Conservation (phyloP, 2,888 invertebrate genomes). For the Blomia tropicalis region DNA sequence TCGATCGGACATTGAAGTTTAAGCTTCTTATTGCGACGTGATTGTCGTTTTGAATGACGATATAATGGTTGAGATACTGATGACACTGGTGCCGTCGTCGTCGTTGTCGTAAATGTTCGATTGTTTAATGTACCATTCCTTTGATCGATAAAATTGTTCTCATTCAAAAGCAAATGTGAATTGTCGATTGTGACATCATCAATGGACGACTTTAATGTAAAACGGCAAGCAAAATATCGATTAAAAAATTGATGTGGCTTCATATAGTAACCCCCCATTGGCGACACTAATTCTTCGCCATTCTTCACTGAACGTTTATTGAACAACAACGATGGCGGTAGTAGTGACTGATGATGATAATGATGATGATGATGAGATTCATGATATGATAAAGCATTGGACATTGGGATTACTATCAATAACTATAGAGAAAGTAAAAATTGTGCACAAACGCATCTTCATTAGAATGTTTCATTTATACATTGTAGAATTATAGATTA, state of each 20-base stretch:
- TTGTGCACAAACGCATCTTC: too few relatives aligned
- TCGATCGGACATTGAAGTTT: neutral
- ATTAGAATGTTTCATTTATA: too few relatives aligned
- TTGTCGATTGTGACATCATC: neutral
- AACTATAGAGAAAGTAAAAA: neutral
- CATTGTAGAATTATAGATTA: too few relatives aligned
- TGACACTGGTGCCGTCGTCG: neutral
- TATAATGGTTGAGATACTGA: neutral
- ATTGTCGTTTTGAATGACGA: neutral
- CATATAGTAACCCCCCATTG: neutral
- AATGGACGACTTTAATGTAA: neutral
- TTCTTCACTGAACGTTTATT: neutral
- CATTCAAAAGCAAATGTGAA: neutral
- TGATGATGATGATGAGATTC: neutral
- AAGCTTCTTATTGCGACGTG: neutral
- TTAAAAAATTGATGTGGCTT: conserved; percentile 4
- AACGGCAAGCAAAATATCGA: conserved; percentile 2
- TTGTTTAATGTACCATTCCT: too few relatives aligned
- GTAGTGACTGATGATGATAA: neutral
- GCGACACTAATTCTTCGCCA: neutral
- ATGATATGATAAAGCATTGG: neutral
- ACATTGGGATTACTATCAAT: neutral
- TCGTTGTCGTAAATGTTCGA: neutral
- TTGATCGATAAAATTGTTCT: too few relatives aligned
- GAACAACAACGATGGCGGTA: neutral